phyloP scores from a whole-genome alignment of 92 coral and sea anemone species.

The Heliopora coerulea region DNA sequence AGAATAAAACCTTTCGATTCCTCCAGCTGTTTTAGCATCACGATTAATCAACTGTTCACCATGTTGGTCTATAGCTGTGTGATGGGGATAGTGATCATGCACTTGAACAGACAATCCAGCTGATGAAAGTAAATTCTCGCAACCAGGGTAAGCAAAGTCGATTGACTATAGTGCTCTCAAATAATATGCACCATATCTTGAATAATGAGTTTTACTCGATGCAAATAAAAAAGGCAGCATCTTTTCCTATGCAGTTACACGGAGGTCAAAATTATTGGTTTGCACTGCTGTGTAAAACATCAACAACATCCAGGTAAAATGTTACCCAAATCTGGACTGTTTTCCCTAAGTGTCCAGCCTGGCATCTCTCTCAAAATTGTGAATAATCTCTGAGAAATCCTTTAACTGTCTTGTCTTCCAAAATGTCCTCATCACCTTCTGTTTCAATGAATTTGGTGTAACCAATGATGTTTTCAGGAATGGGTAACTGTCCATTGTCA shows the following conservation, averaged over 20 bases:
- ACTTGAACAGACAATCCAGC: slow-evolving; percentile 10
- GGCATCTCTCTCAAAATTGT: too few relatives aligned
- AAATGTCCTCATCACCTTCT: neutral
- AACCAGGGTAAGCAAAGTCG: slow-evolving; percentile 4
- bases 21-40: slow-evolving; percentile 17
- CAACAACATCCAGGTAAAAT: slow-evolving; percentile 1
- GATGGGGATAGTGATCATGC: neutral
- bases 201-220: neutral
- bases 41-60: neutral
- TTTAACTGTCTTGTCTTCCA: neutral
- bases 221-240: slow-evolving; percentile 10
- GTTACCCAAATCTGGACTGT: slow-evolving; percentile 13
- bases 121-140: neutral
- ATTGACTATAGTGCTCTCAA: neutral
- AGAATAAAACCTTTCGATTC: slow-evolving; percentile 18
- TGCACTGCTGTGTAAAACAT: neutral
- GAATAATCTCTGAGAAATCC: neutral
- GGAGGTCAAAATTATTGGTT: neutral
- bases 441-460: neutral
- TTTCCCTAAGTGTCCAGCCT: slow-evolving; percentile 7
- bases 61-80: slow-evolving; percentile 4
- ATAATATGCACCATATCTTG: slow-evolving; percentile 2
- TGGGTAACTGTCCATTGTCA: neutral
- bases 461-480: neutral
- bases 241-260: neutral